These are phyloP conservation scores for Pinna nobilis DNA, from an alignment of 1,140 invertebrate genomes.

Conservation along the genomic window DNA sequence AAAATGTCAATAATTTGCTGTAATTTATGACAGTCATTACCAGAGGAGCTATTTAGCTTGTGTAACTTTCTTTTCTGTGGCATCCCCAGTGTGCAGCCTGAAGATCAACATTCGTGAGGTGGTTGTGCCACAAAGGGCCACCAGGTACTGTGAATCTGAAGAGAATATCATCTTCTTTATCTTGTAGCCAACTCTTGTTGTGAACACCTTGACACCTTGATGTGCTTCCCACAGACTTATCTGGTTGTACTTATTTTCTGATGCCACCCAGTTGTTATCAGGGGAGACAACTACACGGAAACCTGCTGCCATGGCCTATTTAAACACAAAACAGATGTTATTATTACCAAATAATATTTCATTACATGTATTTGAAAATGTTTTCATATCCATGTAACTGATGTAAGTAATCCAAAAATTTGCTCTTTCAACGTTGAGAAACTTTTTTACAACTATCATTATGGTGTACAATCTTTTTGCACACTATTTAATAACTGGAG, in stretches of 20 bases:
- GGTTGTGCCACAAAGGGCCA: conserved; percentile 42
- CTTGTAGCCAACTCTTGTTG: conserved; percentile 41
- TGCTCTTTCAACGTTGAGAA: background rate
- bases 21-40: too few species aligned
- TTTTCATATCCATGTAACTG: background rate
- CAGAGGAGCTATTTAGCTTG: too few species aligned
- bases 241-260: conserved; percentile 49
- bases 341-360: background rate
- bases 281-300: conserved; percentile 50
- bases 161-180: conserved; percentile 51
- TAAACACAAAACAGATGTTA: background rate
- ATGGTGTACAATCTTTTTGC: background rate
- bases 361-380: background rate
- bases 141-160: conserved; percentile 45
- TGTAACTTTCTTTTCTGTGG: background rate
- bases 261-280: conserved; percentile 52
- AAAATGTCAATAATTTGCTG: background rate
- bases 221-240: conserved; percentile 57
- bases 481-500: background rate
- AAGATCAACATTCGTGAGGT: conserved; percentile 52
- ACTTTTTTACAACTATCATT: background rate
- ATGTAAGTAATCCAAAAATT: background rate
- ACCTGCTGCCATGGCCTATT: conserved; percentile 44
- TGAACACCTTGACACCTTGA: conserved; percentile 45
- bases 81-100: conserved; percentile 10